Percentiles rank a stretch among this genome's conserved stretches.
phyloP scores from a whole-genome alignment of 1,140 invertebrate genomes.

The Drosophila bipectinata region DNA sequence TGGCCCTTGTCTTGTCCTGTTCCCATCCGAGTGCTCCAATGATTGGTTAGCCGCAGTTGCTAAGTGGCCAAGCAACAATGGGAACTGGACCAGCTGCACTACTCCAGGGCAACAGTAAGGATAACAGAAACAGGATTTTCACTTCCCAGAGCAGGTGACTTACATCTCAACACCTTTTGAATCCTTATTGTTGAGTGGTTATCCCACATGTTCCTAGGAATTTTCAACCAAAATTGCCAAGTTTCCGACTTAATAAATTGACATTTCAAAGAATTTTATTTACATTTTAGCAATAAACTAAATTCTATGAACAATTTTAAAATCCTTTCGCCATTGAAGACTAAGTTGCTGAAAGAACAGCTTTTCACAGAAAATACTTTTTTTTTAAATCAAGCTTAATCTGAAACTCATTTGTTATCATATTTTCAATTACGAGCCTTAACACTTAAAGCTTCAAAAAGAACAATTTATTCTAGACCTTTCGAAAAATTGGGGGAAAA shows the following conservation, averaged over 20 bases:
- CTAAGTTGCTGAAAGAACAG: no score
- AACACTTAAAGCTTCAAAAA: not conserved
- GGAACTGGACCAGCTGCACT: conserved; percentile 39
- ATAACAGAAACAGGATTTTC: conserved; percentile 22
- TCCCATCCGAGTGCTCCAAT: conserved; percentile 21
- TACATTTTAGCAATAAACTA: not conserved
- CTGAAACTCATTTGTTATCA: conserved; percentile 3
- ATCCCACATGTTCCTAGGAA: not conserved
- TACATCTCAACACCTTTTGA: conserved; percentile 51
- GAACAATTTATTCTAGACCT: conserved; percentile 10
- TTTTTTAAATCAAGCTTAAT: not conserved
- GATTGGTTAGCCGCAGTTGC: conserved; percentile 64
- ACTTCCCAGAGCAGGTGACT: conserved; percentile 31
- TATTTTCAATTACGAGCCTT: conserved; percentile 8
- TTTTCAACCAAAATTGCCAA: no score
- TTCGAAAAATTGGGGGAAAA: conserved; percentile 23
- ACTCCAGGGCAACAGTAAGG: conserved; percentile 14
- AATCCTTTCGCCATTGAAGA: no score
- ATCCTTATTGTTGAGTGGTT: not conserved
- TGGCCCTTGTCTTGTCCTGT: conserved; percentile 30
- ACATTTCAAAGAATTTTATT: not conserved
- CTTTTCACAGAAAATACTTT: no score
- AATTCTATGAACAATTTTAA: no score
- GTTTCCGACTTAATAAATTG: not conserved
- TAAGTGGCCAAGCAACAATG: conserved; percentile 37